phyloP scores from a whole-genome alignment of 2,888 invertebrate species.

The Drosophila limbata region DNA sequence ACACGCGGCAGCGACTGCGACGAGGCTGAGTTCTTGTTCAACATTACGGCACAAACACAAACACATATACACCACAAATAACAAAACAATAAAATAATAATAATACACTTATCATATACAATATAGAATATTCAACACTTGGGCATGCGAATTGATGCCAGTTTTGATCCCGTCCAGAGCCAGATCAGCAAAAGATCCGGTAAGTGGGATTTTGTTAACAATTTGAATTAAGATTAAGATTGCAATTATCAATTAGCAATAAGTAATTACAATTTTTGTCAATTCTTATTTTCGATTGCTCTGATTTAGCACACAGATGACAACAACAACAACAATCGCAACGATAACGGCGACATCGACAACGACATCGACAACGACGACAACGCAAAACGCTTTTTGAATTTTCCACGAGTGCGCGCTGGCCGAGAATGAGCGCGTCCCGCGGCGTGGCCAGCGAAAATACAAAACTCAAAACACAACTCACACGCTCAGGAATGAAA shows the following conservation, averaged over 20 bases:
- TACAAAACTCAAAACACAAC: constrained; percentile 60
- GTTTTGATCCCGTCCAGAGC: background rate
- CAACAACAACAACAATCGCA: constrained; percentile 9
- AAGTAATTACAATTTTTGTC: background rate
- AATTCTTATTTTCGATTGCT: constrained; percentile 7
- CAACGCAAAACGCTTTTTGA: constrained; percentile 50
- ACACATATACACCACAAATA: constrained; percentile 35
- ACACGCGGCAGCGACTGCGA: constrained; percentile 82
- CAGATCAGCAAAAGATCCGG: constrained; percentile 7
- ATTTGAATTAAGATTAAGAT: background rate
- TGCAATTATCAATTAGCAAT: constrained; percentile 1
- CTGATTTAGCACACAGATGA: constrained; percentile 3
- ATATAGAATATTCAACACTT: constrained; percentile 6
- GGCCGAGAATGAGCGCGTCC: constrained; percentile 74
- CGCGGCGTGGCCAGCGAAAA: constrained; percentile 74
- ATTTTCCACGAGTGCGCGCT: constrained; percentile 74
- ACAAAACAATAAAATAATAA: constrained; percentile 6
- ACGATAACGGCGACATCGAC: constrained; percentile 34
- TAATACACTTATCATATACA: background rate
- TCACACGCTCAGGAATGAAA: constrained; percentile 48
- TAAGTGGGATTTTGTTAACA: background rate
- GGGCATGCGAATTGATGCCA: constrained; percentile 14
- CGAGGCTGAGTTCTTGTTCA: constrained; percentile 79
- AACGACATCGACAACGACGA: constrained; percentile 7
- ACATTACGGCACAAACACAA: constrained; percentile 54